A percentile compares a stretch with the other conserved stretches of the same genome.
Conservation (phyloP, 2,797 vertebrate species). For the Myripristis murdjan region DNA sequence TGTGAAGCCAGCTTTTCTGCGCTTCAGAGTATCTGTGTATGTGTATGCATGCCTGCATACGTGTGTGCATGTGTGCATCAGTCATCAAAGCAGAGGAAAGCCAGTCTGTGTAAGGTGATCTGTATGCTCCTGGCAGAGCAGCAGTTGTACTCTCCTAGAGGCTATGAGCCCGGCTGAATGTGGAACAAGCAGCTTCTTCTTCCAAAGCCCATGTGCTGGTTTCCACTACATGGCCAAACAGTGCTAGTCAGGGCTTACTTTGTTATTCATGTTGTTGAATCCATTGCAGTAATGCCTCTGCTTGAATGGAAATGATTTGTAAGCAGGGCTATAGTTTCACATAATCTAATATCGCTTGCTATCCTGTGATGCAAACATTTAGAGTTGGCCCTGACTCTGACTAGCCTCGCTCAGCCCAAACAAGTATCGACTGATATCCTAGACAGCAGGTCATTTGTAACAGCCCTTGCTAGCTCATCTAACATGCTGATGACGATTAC, state of each 20-base stretch:
- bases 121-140: conserved; percentile 76
- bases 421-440: conserved; percentile 54
- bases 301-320: conserved; percentile 27
- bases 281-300: conserved; percentile 29
- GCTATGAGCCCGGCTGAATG: conserved; percentile 82
- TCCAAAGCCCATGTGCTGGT: conserved; percentile 44
- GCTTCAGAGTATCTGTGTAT: conserved; percentile 42
- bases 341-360: conserved; percentile 41
- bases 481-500: conserved; percentile 66
- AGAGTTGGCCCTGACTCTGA: conserved; percentile 33
- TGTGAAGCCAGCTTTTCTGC: conserved; percentile 35
- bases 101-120: conserved; percentile 78
- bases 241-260: conserved; percentile 50
- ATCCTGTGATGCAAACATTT: conserved; percentile 22
- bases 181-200: conserved; percentile 81
- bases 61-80: conserved; percentile 46
- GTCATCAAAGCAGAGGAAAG: conserved; percentile 79
- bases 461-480: conserved; percentile 64
- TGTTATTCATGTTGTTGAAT: conserved; percentile 55
- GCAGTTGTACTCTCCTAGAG: conserved; percentile 75
- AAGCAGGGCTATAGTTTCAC: conserved; percentile 31
- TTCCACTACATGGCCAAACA: conserved; percentile 44
- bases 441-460: conserved; percentile 67
- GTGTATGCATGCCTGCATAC: conserved; percentile 22
- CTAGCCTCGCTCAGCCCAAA: conserved; percentile 38